These are phyloP conservation scores for Dicyrtoma fusca DNA, from an alignment of 2,888 invertebrate species.

Conservation along the genomic window DNA sequence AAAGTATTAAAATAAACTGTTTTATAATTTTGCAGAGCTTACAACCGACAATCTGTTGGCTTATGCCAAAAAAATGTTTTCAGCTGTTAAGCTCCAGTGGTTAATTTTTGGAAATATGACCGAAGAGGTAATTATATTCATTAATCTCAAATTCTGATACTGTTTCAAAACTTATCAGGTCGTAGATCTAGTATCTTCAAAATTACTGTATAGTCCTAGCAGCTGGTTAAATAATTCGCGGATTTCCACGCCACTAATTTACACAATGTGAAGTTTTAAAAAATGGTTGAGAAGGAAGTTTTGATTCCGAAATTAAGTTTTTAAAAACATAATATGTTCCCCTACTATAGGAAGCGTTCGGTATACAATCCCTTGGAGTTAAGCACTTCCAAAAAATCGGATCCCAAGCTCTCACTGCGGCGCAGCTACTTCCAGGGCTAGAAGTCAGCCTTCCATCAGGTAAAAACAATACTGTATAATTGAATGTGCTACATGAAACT, in stretches of 20 bases:
- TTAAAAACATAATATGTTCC: too few relatives aligned
- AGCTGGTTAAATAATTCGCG: too few relatives aligned
- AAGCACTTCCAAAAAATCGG: conserved; percentile 56
- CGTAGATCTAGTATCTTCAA: too few relatives aligned
- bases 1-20: too few relatives aligned
- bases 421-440: conserved; percentile 77
- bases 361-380: conserved; percentile 66
- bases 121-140: conserved; percentile 65
- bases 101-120: conserved; percentile 87
- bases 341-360: conserved; percentile 67
- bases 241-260: too few relatives aligned
- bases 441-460: conserved; percentile 87
- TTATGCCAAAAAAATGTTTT: conserved; percentile 2
- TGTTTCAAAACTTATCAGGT: too few relatives aligned
- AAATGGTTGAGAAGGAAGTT: too few relatives aligned
- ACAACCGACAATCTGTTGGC: conserved; percentile 3
- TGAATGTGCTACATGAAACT: too few relatives aligned
- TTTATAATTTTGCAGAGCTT: conserved; percentile 6
- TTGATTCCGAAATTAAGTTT: too few relatives aligned
- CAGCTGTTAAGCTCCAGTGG: conserved; percentile 77
- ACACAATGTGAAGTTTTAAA: too few relatives aligned
- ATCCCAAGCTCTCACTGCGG: conserved; percentile 73
- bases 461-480: conserved; percentile 60
- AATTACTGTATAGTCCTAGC: too few relatives aligned
- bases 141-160: too few relatives aligned